Percentiles rank a stretch among this genome's conserved stretches.
These are phyloP conservation scores for Siniperca knerii DNA, from an alignment of 2,113 vertebrate genomes.

Conservation along the genomic window DNA sequence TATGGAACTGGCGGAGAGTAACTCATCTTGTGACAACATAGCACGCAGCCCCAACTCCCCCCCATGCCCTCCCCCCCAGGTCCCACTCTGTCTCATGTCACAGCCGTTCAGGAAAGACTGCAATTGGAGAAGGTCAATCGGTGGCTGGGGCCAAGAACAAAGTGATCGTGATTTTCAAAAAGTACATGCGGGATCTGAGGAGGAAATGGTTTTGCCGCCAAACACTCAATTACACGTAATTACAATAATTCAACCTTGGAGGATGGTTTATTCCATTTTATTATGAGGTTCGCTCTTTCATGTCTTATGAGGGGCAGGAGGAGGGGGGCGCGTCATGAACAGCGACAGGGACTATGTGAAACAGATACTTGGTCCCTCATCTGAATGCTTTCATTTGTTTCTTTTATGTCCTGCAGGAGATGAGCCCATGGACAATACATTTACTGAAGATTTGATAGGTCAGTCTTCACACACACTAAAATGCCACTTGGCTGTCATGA, in stretches of 20 bases:
- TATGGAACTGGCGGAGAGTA: slow-evolving; percentile 70
- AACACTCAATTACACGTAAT: slow-evolving; percentile 84
- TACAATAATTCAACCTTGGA: slow-evolving; percentile 84
- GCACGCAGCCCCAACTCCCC: slow-evolving; percentile 14
- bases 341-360: slow-evolving; percentile 73
- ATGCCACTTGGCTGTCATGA: background rate
- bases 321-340: slow-evolving; percentile 31
- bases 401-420: slow-evolving; percentile 69
- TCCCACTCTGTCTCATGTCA: slow-evolving; percentile 76
- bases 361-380: slow-evolving; percentile 70
- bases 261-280: slow-evolving; percentile 83
- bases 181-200: slow-evolving; percentile 74
- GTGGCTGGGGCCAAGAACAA: slow-evolving; percentile 79
- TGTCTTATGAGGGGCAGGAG: slow-evolving; percentile 49
- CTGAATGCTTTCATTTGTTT: slow-evolving; percentile 70
- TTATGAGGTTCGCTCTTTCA: slow-evolving; percentile 81
- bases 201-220: slow-evolving; percentile 84
- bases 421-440: slow-evolving; percentile 72
- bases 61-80: background rate
- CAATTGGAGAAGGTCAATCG: slow-evolving; percentile 81
- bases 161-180: slow-evolving; percentile 78
- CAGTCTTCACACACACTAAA: background rate
- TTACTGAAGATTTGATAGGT: slow-evolving; percentile 38
- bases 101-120: slow-evolving; percentile 72
- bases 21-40: slow-evolving; percentile 77